These are phyloP conservation scores for Smutsia temminckii DNA, from an alignment of 2,797 vertebrate genomes.

Conservation along the genomic window DNA sequence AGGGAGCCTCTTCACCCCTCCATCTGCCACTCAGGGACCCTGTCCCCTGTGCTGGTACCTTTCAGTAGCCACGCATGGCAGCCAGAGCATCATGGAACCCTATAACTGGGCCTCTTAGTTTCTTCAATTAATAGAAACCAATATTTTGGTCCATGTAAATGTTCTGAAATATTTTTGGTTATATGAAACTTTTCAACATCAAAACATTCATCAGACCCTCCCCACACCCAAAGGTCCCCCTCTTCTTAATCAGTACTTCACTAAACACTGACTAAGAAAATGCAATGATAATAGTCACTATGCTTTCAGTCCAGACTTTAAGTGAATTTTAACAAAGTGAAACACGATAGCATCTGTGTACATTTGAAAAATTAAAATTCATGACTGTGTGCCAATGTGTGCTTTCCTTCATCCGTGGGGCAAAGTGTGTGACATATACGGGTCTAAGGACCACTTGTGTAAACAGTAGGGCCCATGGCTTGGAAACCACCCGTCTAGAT, in stretches of 20 bases:
- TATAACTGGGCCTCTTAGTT: not conserved
- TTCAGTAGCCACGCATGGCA: not conserved
- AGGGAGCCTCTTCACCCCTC: not conserved
- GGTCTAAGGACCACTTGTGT: not conserved
- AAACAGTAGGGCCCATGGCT: not conserved
- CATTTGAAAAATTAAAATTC: not conserved
- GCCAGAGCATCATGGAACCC: not conserved
- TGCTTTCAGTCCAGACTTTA: not conserved
- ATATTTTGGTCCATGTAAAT: not conserved
- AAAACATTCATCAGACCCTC: not conserved
- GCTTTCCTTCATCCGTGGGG: not conserved
- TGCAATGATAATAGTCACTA: not conserved
- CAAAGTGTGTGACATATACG: not conserved
- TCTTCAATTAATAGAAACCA: constrained; percentile 1
- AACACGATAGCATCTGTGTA: not conserved
- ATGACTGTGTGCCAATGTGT: not conserved
- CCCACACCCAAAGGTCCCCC: not conserved
- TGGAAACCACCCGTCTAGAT: not conserved
- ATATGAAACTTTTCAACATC: not conserved
- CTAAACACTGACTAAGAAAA: not conserved
- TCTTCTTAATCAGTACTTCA: not conserved
- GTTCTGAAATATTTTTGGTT: constrained; percentile 36
- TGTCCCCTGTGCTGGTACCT: not conserved
- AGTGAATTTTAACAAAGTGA: not conserved
- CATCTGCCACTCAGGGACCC: not conserved